phyloP scores from a whole-genome alignment of 2,113 vertebrate genomes.

The Megatriorchis doriae region DNA sequence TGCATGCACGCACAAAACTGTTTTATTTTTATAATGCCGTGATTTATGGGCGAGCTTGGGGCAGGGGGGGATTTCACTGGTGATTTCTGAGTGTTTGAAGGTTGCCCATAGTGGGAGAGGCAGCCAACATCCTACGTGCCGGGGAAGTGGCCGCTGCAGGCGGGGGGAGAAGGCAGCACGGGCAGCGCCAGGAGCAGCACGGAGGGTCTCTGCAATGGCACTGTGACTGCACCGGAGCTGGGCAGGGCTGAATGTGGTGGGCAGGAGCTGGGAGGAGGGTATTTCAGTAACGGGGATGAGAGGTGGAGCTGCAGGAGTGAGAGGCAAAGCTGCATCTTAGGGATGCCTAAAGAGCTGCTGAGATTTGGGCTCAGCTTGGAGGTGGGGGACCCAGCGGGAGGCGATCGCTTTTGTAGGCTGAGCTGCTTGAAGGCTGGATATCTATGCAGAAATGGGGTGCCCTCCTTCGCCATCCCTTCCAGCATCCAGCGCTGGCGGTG shows the following conservation, averaged over 20 bases:
- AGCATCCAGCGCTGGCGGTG: neutral
- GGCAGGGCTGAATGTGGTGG: neutral
- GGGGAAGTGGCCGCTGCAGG: neutral
- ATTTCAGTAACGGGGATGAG: neutral
- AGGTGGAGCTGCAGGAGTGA: neutral
- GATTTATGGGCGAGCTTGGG: slow-evolving; percentile 58
- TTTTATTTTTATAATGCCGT: slow-evolving; percentile 51
- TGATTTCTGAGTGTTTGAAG: slow-evolving; percentile 43
- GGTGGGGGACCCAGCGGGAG: neutral
- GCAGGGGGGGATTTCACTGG: neutral
- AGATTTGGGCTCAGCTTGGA: neutral
- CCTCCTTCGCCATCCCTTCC: neutral
- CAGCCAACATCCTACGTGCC: neutral
- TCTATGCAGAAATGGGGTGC: accelerated
- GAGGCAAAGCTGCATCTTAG: neutral
- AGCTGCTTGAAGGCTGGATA: neutral
- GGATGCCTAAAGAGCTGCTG: neutral
- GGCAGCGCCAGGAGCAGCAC: neutral
- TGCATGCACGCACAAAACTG: slow-evolving; percentile 53
- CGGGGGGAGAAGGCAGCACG: neutral
- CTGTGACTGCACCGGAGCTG: neutral
- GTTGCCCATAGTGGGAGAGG: neutral
- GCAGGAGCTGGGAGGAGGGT: neutral
- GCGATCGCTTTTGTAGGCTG: accelerated
- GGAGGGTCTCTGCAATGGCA: neutral